Conservation (phyloP, 2,888 invertebrate species). For the Caenorhabditis uteleia region DNA sequence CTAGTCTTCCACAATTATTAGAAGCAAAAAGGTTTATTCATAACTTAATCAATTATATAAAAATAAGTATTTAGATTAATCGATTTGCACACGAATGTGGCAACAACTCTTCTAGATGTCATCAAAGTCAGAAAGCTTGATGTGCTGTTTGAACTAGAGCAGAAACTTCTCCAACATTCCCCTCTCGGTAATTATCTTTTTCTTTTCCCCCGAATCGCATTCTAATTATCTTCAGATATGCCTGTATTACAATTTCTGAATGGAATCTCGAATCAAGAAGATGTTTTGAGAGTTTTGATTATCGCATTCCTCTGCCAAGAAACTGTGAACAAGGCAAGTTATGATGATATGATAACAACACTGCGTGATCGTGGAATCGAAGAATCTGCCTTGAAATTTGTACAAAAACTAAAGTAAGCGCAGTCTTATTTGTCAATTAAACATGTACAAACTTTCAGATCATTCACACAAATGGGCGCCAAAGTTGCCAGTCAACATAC, state of each 20-base stretch:
- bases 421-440: no score
- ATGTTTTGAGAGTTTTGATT: constrained; percentile 61
- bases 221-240: constrained; percentile 44
- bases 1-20: constrained; percentile 89
- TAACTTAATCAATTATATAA: background rate
- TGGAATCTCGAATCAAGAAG: constrained; percentile 47
- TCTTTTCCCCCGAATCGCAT: background rate
- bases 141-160: constrained; percentile 95
- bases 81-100: constrained; percentile 98
- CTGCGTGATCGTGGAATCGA: constrained; percentile 57
- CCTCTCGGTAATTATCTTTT: constrained; percentile 71
- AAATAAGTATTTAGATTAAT: constrained; percentile 75
- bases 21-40: constrained; percentile 82
- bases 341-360: constrained; percentile 52
- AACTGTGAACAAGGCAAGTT: constrained; percentile 36
- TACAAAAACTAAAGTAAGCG: constrained; percentile 52
- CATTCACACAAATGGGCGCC: constrained; percentile 45
- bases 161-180: constrained; percentile 85
- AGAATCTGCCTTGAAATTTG: constrained; percentile 60
- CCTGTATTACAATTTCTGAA: constrained; percentile 48
- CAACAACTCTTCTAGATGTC: constrained; percentile 77
- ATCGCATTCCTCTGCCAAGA: constrained; percentile 57
- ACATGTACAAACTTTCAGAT: constrained; percentile 77
- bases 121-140: constrained; percentile 82
- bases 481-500: constrained; percentile 33